Conservation (phyloP, 2,113 vertebrate species). For the Siniperca knerii region DNA sequence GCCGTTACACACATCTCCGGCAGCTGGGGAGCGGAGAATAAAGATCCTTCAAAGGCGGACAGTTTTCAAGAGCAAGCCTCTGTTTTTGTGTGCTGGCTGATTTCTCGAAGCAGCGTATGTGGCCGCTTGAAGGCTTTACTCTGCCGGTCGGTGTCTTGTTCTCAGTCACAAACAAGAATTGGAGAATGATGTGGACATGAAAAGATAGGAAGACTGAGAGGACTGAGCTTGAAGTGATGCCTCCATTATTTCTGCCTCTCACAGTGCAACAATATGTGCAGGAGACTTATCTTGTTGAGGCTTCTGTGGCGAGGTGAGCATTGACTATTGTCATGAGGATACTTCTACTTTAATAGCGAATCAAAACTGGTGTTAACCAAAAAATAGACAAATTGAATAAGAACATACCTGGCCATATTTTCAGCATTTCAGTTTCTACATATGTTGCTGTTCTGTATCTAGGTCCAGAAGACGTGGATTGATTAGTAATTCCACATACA, state of each 20-base stretch:
- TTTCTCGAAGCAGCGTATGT: slow-evolving; percentile 54
- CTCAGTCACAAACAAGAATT: slow-evolving; percentile 53
- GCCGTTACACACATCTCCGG: slow-evolving; percentile 55
- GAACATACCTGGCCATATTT: not conserved
- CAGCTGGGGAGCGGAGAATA: slow-evolving; percentile 62
- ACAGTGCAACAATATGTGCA: not conserved
- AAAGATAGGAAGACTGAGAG: slow-evolving; percentile 44
- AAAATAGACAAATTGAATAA: not conserved
- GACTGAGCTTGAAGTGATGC: slow-evolving; percentile 64
- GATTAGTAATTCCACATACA: not conserved
- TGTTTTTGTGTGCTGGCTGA: slow-evolving; percentile 49
- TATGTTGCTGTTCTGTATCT: not conserved
- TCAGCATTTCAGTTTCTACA: not conserved
- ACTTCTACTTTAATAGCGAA: not conserved
- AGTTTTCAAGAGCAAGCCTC: slow-evolving; percentile 66
- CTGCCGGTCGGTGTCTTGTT: slow-evolving; percentile 39
- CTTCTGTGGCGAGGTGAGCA: slow-evolving; percentile 1
- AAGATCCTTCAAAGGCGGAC: slow-evolving; percentile 75
- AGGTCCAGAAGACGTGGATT: not conserved
- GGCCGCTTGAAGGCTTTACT: slow-evolving; percentile 62
- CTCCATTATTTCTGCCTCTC: slow-evolving; percentile 58
- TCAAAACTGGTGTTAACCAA: not conserved
- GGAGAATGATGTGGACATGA: slow-evolving; percentile 52
- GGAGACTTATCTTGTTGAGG: slow-evolving; percentile 47
- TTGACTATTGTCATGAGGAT: slow-evolving; percentile 1